Percentiles rank a stretch among this genome's conserved stretches.
Conservation (phyloP, 2,888 invertebrate species). For the Drosophila dives region DNA sequence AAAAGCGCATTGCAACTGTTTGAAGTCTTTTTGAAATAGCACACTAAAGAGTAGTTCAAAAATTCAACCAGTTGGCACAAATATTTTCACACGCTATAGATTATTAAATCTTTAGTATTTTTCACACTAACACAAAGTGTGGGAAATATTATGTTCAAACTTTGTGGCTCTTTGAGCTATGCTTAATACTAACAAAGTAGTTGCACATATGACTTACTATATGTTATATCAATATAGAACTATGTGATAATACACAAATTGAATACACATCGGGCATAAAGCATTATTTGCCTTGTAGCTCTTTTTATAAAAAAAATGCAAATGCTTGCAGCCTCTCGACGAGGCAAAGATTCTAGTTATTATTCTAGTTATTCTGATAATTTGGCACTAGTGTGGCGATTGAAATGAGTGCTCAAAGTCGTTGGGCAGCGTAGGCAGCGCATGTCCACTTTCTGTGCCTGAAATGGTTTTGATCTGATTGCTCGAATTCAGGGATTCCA, state of each 20-base stretch:
- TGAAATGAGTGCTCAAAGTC: constrained; percentile 82
- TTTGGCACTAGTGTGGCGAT: constrained; percentile 50
- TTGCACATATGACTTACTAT: constrained; percentile 36
- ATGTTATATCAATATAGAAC: constrained; percentile 35
- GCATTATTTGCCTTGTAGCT: constrained; percentile 1
- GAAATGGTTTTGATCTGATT: constrained; percentile 84
- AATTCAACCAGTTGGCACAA: constrained; percentile 31
- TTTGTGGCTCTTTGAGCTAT: constrained; percentile 11
- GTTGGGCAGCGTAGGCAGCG: constrained; percentile 64
- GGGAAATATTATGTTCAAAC: constrained; percentile 16
- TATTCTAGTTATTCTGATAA: constrained; percentile 28
- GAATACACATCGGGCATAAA: constrained; percentile 34
- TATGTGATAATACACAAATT: constrained; percentile 30
- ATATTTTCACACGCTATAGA: constrained; percentile 34
- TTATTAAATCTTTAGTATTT: constrained; percentile 9
- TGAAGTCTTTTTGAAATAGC: constrained; percentile 72
- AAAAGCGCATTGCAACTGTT: constrained; percentile 65
- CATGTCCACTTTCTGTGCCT: constrained; percentile 78
- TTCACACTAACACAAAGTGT: constrained; percentile 34
- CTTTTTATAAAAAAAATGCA: constrained; percentile 48
- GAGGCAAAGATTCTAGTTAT: constrained; percentile 6
- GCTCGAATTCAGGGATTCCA: constrained; percentile 84
- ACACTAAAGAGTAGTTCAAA: constrained; percentile 60
- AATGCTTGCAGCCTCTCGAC: constrained; percentile 17
- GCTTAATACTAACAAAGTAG: constrained; percentile 45